Evolutionary conservation across 1,140 invertebrate species (phyloP).

Genomic region (Notospermus geniculatus): DNA sequence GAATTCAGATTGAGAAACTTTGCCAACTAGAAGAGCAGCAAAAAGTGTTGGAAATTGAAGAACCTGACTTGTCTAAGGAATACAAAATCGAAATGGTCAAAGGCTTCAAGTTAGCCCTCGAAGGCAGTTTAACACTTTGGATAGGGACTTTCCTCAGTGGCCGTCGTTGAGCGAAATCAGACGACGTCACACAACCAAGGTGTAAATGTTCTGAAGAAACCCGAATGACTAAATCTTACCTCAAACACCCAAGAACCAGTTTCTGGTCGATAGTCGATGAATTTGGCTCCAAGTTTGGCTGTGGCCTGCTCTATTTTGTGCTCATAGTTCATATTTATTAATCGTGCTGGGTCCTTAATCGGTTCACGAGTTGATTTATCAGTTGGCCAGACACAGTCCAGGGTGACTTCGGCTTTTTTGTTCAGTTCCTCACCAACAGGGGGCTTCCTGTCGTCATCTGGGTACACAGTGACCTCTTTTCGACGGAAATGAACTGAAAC

Average conservation of each 20-base stretch:
- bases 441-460: constrained; percentile 68
- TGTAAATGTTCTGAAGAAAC: not conserved
- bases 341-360: constrained; percentile 76
- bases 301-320: constrained; percentile 81
- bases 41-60: too few species aligned
- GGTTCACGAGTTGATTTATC: constrained; percentile 79
- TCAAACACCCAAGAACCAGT: constrained; percentile 93
- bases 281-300: constrained; percentile 80
- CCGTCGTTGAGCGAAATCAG: too few species aligned
- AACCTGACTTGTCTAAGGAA: too few species aligned
- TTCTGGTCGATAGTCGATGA: constrained; percentile 91
- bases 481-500: constrained; percentile 63
- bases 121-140: too few species aligned
- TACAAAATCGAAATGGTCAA: too few species aligned
- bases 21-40: too few species aligned
- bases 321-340: constrained; percentile 82
- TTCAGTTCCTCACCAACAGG: constrained; percentile 85
- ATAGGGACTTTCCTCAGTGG: too few species aligned
- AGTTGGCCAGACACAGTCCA: constrained; percentile 91
- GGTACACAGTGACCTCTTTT: constrained; percentile 68
- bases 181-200: not conserved
- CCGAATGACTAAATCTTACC: constrained; percentile 54
- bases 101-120: too few species aligned
- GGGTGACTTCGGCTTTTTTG: constrained; percentile 81
- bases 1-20: too few species aligned